Percentiles rank a stretch among this genome's conserved stretches.
phyloP scores from a whole-genome alignment of 23 tunicate species.

The Ascidia mentula region DNA sequence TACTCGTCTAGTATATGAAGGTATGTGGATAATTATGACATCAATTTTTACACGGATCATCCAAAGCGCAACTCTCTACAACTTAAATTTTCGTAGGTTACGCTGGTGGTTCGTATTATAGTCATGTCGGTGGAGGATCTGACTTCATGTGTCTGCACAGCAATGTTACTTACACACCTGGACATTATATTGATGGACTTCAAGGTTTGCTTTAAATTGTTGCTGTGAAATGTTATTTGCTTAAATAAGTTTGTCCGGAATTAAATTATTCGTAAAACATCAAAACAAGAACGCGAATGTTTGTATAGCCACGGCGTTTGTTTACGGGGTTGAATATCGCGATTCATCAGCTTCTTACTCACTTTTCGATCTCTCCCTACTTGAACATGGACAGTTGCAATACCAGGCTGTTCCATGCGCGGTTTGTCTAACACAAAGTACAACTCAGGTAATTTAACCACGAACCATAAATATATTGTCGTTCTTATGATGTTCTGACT shows the following conservation, averaged over 20 bases:
- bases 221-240: not conserved
- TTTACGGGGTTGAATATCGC: slow-evolving; percentile 51
- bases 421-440: slow-evolving; percentile 25
- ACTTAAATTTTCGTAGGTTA: not conserved
- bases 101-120: not conserved
- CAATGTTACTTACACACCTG: not conserved
- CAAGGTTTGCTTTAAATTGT: slow-evolving; percentile 5
- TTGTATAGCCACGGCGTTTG: not conserved
- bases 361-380: slow-evolving; percentile 38
- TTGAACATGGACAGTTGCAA: slow-evolving; percentile 12
- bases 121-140: not conserved
- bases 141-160: not conserved
- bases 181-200: not conserved
- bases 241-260: not conserved
- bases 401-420: slow-evolving; percentile 52
- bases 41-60: not conserved
- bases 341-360: slow-evolving; percentile 26
- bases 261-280: not conserved
- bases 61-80: not conserved
- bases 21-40: no score
- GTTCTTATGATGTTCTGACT: no score
- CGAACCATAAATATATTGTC: no score
- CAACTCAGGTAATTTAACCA: slow-evolving; percentile 23
- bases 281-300: not conserved
- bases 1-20: not conserved